These are phyloP conservation scores for Panthera leo DNA, from an alignment of 2,113 vertebrate genomes.

Conservation along the genomic window DNA sequence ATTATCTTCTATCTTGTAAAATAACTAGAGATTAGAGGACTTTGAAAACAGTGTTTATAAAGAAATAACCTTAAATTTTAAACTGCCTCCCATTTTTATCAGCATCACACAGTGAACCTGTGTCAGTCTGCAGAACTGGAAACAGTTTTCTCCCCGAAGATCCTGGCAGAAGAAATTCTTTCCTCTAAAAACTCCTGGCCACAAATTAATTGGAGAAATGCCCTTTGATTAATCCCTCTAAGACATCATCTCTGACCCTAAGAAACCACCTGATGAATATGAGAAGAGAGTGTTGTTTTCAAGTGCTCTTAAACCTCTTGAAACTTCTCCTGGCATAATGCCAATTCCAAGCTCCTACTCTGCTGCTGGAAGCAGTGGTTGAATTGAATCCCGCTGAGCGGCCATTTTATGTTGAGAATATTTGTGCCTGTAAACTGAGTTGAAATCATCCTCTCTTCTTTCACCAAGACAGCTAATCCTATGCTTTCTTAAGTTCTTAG, in stretches of 20 bases:
- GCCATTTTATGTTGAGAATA: neutral
- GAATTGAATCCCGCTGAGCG: neutral
- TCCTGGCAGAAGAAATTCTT: neutral
- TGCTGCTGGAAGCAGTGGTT: neutral
- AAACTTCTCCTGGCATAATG: neutral
- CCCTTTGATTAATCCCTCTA: neutral
- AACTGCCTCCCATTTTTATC: neutral
- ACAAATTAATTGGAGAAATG: conserved; percentile 5
- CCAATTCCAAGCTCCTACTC: neutral
- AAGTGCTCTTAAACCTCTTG: neutral
- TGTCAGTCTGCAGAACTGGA: neutral
- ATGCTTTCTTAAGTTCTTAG: neutral
- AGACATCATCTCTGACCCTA: neutral
- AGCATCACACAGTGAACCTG: neutral
- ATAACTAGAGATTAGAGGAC: neutral
- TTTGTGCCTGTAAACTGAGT: neutral
- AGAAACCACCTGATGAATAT: neutral
- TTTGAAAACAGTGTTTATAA: neutral
- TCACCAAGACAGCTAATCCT: neutral
- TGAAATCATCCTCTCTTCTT: neutral
- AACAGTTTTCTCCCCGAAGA: neutral
- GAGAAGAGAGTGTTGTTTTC: neutral
- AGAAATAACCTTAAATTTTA: neutral
- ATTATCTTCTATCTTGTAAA: neutral
- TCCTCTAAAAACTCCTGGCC: neutral